These are phyloP conservation scores for Denticeps clupeoides DNA, from an alignment of 2,797 vertebrate species.

Conservation along the genomic window DNA sequence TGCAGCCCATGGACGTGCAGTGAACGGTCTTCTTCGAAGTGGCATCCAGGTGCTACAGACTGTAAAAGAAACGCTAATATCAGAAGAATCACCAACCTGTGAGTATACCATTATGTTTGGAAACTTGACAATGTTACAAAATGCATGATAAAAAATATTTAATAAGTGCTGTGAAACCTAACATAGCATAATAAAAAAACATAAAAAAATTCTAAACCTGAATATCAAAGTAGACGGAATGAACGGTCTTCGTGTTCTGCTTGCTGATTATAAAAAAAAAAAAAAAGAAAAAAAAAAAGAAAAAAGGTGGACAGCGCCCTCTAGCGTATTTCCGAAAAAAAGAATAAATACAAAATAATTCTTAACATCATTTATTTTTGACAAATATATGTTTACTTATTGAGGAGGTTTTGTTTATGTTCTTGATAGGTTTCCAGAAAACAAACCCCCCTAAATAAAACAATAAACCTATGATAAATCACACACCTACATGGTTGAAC, in stretches of 20 bases:
- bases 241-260: constrained; percentile 9
- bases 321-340: too few species aligned
- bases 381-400: constrained; percentile 70
- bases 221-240: constrained; percentile 3
- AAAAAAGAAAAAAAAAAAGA: too few species aligned
- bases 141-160: too few species aligned
- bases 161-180: too few species aligned
- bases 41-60: constrained; percentile 39
- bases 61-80: too few species aligned
- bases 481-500: constrained; percentile 44
- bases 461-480: constrained; percentile 51
- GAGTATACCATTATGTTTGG: too few species aligned
- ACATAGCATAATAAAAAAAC: too few species aligned
- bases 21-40: constrained; percentile 43
- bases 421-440: constrained; percentile 68
- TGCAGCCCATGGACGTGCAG: constrained; percentile 11
- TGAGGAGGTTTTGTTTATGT: constrained; percentile 60
- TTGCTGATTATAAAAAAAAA: background rate
- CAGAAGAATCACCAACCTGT: too few species aligned
- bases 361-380: constrained; percentile 69
- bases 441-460: constrained; percentile 53
- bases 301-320: too few species aligned
- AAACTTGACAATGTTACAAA: too few species aligned
- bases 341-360: too few species aligned
- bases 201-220: too few species aligned